Evolutionary conservation across 1,140 invertebrate species (phyloP), one percentile per base, ranked within the genome.

Genomic region (Mactra quadrangularis): DNA sequence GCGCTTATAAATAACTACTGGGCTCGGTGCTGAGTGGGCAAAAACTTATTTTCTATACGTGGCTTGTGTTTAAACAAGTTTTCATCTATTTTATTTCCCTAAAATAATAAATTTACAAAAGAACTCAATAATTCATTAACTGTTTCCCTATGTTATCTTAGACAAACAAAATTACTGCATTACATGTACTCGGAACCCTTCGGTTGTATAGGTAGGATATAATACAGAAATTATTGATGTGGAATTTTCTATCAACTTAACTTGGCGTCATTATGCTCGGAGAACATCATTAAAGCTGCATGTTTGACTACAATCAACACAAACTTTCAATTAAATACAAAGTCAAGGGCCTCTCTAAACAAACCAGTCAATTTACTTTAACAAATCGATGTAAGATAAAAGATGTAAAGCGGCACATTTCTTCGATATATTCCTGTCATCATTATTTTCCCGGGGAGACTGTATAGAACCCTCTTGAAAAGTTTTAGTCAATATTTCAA

Each of bases 291-390:
- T 50, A 35, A 66, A 66, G 62, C 7, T 68, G 64, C 64, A 68
- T 68, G 64, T 68, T 68, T 68, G 64, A 50, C 45, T 47, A 68
- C 35, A 41, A 31, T 41, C 64, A 68, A 68, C 64, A 68, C 64
- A 68, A 68, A 68, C 64, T 68, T 68, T 68, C 64, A 68, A 68
- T 68, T 68, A 68, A 68, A 68, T 68, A 47, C 64, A 50, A 50
- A 68, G 64, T 68, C 64, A 68, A 68, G 64, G 41, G 47, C 64
- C 45, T 47, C 64, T 68, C 19, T 68, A 68, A 68, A 68, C 47
- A 68, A 47, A 52, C 41, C 64, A 68, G 64, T 68, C 64, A 68
- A 68, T 68, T 68, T 68, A 68, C 47, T 68, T 68, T 68, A 68
- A 31, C 38, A 68, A 68, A 68, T 68, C 64, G 64, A 68, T 68